Base-by-base conservation (phyloP, 2,888 invertebrate species). In the Fissipunctia ypsillon region DNA sequence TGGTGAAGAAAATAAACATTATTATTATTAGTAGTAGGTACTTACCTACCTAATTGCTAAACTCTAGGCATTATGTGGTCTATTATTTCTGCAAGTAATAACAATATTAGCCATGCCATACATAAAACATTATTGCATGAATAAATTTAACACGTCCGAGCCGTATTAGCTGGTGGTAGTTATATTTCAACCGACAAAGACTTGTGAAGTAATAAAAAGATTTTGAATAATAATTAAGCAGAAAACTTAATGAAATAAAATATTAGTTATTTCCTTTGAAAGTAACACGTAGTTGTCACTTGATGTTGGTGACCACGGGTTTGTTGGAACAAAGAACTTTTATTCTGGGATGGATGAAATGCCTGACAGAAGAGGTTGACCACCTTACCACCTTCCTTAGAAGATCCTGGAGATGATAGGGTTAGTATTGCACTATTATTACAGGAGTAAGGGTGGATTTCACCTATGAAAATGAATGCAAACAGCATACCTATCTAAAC, bases 191-290 rank as follows among this genome's bases (percentile, higher is more conserved):
- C 31, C 19, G 50, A 68, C 77, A 77, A 50, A 77, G 57, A 68
- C 50, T 43, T 57, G 68, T 50, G 25, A 57, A 68, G 68, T 76
- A 57, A 28, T 74, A 50, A 77, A 50, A 57, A 3, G 5, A 57
- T 57, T 75, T 35, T 67, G 73, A 57, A 76, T 57, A 65, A 65
- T 75, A 54, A 54, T 65, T 52, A 19, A 12, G 25, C 22, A 31
- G n/a, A 38, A 43, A 65, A 48, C 1, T 22, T 38, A 0, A 9
- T 31, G 10, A 41, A 74, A 63, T 2, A 19, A 28, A 28, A 31
- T 41, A 22, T 1, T 25, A 16, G 14, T 28, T 22, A 6, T 31
- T 69, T 70, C 16, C 7, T 68, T 38, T 38, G 10, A 28, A 50
- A 38, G 16, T 38, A 50, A 70, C 41, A 43, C 28, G 43, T 43